Conservation (phyloP, 2,797 vertebrate genomes). For the Steatocranus sp. region DNA sequence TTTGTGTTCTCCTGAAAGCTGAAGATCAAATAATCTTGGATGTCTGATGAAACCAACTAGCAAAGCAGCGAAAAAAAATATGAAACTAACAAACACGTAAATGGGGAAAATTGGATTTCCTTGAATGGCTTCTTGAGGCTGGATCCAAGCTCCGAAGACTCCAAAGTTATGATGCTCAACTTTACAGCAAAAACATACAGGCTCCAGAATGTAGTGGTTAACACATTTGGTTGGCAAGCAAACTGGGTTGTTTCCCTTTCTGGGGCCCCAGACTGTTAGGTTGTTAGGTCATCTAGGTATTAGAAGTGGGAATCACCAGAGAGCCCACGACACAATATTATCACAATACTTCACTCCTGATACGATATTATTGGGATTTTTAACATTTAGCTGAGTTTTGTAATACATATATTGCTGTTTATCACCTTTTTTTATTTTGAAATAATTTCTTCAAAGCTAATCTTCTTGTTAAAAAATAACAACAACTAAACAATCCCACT, state of each 20-base stretch:
- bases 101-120: neutral
- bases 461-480: neutral
- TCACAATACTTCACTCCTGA: neutral
- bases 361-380: neutral
- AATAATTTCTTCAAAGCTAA: neutral
- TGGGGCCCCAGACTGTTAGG: neutral
- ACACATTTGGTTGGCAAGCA: neutral
- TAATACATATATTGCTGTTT: neutral
- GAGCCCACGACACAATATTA: neutral
- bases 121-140: neutral
- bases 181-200: neutral
- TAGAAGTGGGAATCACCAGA: neutral
- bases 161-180: neutral
- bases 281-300: neutral
- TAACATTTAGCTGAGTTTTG: neutral
- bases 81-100: neutral
- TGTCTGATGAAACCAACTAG: neutral
- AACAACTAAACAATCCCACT: neutral
- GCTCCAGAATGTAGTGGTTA: neutral
- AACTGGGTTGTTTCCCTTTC: neutral
- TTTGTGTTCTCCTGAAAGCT: neutral
- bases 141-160: neutral
- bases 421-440: neutral
- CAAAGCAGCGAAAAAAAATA: rapidly evolving
- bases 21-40: neutral